Evolutionary conservation across 2,113 vertebrate genomes (phyloP), one percentile per base, ranked within the genome.

Genomic region (Geothlypis trichas): DNA sequence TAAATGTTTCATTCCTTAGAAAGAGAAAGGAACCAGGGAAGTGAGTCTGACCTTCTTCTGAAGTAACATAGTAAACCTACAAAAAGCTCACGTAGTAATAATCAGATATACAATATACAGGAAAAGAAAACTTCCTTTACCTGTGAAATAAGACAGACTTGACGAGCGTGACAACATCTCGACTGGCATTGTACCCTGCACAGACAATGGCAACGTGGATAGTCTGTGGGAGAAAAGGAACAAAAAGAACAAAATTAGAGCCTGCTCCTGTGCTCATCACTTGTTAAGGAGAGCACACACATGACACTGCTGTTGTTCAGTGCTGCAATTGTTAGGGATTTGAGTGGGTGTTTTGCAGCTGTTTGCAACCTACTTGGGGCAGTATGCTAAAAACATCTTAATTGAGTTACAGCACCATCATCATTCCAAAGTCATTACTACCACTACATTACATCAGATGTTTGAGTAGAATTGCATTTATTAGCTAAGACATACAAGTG

Each of bases 151-250:
- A 98, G 92, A 99, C 99, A 1, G 99, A 99, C 90, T 99, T 99
- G 87, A 99, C 99, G 95, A 99, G 97, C 0, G 99, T 99, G 97
- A 99, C 99, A 84, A 99, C 99, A 30, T 99, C 99, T 59, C 99
- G 98, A 93, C 99, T 99, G 85, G 99, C 99, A 2, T 99, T 99
- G 96, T 99, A 99, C 17, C 99, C 99, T 11, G 99, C 99, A 83
- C 99, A 99, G 30, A 99, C 99, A 54, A 99, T 99, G 88, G 99
- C 99, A 63, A 99, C 99, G 1, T 99, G 99, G 97, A 99, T 99
- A 5, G 99, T 99, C 99, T 99, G 97, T 51, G 87, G 94, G 97
- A 90, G 86, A 93, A 83, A 95, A 90, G 30, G 61, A 96, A 92
- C 27, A 89, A 76, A 78, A 73, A n/a, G 73, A 93, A 54, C 30